phyloP scores from a whole-genome alignment of 2,888 invertebrate species.

The Andrena praecox region DNA sequence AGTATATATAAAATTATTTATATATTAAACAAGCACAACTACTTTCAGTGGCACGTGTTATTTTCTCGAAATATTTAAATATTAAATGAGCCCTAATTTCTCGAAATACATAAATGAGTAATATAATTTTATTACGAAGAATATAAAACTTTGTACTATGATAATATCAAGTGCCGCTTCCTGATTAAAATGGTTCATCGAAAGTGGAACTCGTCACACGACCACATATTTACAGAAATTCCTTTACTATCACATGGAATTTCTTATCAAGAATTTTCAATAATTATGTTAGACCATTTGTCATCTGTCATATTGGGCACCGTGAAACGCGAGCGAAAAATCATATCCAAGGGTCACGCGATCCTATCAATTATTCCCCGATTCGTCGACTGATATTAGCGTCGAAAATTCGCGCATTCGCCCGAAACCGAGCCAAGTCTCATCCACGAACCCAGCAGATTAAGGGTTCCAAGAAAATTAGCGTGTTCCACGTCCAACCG shows the following conservation, averaged over 20 bases:
- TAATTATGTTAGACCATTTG: too few relatives aligned
- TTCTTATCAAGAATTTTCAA: too few relatives aligned
- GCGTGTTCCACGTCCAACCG: constrained; percentile 45
- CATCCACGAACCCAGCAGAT: constrained; percentile 7
- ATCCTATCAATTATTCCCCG: constrained; percentile 42
- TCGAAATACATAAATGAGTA: background rate
- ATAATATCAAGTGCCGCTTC: background rate
- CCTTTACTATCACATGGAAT: background rate
- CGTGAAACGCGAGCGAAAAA: background rate
- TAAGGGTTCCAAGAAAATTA: constrained; percentile 37
- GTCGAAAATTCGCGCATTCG: constrained; percentile 30
- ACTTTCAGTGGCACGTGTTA: too few relatives aligned
- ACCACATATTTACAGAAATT: background rate
- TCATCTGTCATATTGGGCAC: background rate
- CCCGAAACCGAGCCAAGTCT: constrained; percentile 19
- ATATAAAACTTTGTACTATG: background rate
- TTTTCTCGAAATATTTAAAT: too few relatives aligned
- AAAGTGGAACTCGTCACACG: too few relatives aligned
- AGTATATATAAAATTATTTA: too few relatives aligned
- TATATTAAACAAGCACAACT: too few relatives aligned
- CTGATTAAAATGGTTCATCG: background rate
- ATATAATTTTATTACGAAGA: background rate
- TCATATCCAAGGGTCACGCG: constrained; percentile 29
- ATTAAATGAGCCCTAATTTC: too few relatives aligned
- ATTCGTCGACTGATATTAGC: constrained; percentile 28